Evolutionary conservation across 2,797 vertebrate genomes (phyloP).

Genomic region (Pangasius krempfi): DNA sequence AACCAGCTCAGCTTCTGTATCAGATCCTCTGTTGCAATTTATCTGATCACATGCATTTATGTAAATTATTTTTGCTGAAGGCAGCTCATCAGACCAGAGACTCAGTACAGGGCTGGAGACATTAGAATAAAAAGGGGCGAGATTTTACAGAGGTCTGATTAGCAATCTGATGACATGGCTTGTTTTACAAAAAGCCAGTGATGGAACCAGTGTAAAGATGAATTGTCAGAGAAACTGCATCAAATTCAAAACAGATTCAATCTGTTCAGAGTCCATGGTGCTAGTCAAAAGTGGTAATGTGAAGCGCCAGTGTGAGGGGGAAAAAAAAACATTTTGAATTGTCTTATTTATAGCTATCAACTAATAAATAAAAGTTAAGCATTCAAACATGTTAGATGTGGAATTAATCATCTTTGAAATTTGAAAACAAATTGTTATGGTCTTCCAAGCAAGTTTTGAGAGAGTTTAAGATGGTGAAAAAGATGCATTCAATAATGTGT

Average conservation of each 20-base stretch:
- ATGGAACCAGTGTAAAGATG: background rate
- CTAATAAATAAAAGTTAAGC: background rate
- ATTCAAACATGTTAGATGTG: background rate
- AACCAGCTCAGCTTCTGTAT: background rate
- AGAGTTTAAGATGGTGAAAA: background rate
- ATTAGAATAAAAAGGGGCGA: background rate
- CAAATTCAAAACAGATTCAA: conserved; percentile 12
- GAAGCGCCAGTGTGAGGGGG: background rate
- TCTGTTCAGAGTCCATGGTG: background rate
- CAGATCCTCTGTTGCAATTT: background rate
- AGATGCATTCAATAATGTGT: background rate
- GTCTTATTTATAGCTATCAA: background rate
- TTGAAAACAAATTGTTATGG: too few species aligned
- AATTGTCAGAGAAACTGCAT: conserved; percentile 4
- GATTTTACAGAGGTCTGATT: conserved; percentile 1
- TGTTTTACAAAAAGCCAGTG: conserved; percentile 11
- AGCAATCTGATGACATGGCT: background rate
- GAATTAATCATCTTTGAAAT: background rate
- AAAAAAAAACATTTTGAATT: background rate
- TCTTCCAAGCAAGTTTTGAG: background rate
- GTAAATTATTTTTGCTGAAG: background rate
- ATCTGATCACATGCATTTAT: background rate
- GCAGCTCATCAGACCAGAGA: background rate
- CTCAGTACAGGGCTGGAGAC: background rate
- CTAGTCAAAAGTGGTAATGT: background rate